These are phyloP conservation scores for Cerceris rybyensis DNA, from an alignment of 2,888 invertebrate genomes.

Conservation along the genomic window DNA sequence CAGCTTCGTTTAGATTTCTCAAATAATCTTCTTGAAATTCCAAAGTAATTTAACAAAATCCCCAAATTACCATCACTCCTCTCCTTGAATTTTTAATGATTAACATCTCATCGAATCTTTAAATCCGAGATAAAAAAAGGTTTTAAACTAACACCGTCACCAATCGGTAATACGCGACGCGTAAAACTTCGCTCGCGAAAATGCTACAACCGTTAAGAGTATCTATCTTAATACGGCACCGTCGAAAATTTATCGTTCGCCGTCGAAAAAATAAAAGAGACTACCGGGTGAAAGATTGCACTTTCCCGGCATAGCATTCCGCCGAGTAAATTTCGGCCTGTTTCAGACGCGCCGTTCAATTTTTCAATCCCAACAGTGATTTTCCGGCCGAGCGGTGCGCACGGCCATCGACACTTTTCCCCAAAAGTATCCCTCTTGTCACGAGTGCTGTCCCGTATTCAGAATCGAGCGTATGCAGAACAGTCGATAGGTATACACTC, in stretches of 20 bases:
- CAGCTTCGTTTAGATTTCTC: no score
- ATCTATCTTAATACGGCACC: no score
- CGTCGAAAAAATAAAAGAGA: not conserved
- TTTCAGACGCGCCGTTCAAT: slow-evolving; percentile 49
- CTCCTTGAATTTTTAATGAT: no score
- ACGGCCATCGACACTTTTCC: slow-evolving; percentile 37
- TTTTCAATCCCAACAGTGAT: slow-evolving; percentile 56
- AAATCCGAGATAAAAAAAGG: no score
- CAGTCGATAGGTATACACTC: slow-evolving; percentile 59
- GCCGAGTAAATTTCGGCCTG: slow-evolving; percentile 37
- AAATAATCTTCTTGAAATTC: not conserved
- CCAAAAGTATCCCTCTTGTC: slow-evolving; percentile 36
- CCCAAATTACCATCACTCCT: not conserved
- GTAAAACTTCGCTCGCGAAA: not conserved
- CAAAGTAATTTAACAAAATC: not conserved
- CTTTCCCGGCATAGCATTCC: not conserved
- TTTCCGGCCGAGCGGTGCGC: slow-evolving; percentile 40
- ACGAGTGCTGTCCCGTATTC: slow-evolving; percentile 42
- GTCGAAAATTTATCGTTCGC: not conserved
- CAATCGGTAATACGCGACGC: not conserved
- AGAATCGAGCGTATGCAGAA: slow-evolving; percentile 61
- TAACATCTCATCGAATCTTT: no score
- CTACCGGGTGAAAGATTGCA: not conserved
- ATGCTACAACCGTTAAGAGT: not conserved
- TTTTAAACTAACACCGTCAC: no score